Evolutionary conservation across 2,888 invertebrate genomes (phyloP), one percentile per base, ranked within the genome.

Genomic region (Pyrrhosoma nymphula): DNA sequence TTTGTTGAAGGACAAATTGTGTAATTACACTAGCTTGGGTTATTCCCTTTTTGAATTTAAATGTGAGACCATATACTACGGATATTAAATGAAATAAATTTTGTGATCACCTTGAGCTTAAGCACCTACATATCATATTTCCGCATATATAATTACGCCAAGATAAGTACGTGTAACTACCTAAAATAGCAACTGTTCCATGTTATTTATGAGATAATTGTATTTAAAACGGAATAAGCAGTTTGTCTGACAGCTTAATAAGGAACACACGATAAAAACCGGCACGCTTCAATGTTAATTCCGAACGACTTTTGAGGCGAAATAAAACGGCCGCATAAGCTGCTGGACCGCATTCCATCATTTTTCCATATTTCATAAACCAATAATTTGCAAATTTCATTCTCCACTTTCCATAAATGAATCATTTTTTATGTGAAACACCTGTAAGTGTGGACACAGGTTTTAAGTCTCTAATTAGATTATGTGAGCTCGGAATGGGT

Each of bases 381-480:
- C n/a, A 69, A 69, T 69, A 93, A n/a, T 93, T 69, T 47, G 75
- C 75, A 93, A 93, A 93, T 75, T 63, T 30, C 93, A 93, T 26
- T 93, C 69, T 18, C 26, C 47, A 47, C n/a, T 35, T 26, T 93
- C 60, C 20, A 82, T 93, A 89, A 89, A 89, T 23, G 55, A 56
- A 89, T 75, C 69, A 55, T 55, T 89, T 56, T 82, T 82, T 82
- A 82, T 35, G 82, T n/a, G 89, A 89, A 55, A 89, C 93, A 75
- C 93, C 63, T 93, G 39, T 35, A 82, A 35, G 82, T 93, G 93
- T 93, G 69, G 39, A 93, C 93, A 93, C 93, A 55, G 93, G 82
- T 55, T 93, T 60, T 69, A 93, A 93, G 93, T 93, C 63, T 75
- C 93, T 93, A 93, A 93, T 93, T 93, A 75, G 93, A 93, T 93